These are phyloP conservation scores for Bombus confusus DNA, from an alignment of 1,140 invertebrate species.

Conservation along the genomic window DNA sequence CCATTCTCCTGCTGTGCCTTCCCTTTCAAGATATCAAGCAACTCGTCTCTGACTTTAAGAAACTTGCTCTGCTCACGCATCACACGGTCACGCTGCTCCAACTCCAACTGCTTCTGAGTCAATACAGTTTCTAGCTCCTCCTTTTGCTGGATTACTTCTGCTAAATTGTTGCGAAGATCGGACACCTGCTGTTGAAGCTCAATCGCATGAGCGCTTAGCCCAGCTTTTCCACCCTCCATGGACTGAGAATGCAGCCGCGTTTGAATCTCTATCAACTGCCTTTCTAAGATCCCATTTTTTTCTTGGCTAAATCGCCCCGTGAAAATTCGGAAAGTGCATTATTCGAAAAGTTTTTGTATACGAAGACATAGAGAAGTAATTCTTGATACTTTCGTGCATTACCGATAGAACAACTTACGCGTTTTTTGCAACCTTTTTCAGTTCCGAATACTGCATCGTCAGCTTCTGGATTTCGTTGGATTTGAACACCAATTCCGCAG, in stretches of 20 bases:
- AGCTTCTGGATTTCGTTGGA: slow-evolving; percentile 59
- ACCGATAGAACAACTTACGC: slow-evolving; percentile 55
- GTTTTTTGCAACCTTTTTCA: slow-evolving; percentile 60
- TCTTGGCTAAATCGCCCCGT: slow-evolving; percentile 60
- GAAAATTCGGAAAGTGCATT: background rate
- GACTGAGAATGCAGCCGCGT: slow-evolving; percentile 48
- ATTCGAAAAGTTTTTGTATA: background rate
- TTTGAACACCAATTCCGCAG: slow-evolving; percentile 59
- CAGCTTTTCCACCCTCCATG: slow-evolving; percentile 58
- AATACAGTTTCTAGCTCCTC: slow-evolving; percentile 80
- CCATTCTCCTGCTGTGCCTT: slow-evolving; percentile 27
- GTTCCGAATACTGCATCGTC: slow-evolving; percentile 48
- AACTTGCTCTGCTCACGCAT: slow-evolving; percentile 82
- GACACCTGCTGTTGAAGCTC: slow-evolving; percentile 77
- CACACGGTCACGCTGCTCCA: slow-evolving; percentile 82
- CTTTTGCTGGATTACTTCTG: slow-evolving; percentile 79
- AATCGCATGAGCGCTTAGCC: slow-evolving; percentile 43
- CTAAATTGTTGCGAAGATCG: slow-evolving; percentile 78
- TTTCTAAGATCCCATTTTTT: slow-evolving; percentile 56
- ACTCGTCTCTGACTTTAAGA: slow-evolving; percentile 82
- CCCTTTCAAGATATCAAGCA: slow-evolving; percentile 71
- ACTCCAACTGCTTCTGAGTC: slow-evolving; percentile 80
- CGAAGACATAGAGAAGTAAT: no score
- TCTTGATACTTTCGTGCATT: background rate
- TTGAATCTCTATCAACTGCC: slow-evolving; percentile 62